Conservation (phyloP, 2,797 vertebrate genomes). For the Brachyalestes nurse region DNA sequence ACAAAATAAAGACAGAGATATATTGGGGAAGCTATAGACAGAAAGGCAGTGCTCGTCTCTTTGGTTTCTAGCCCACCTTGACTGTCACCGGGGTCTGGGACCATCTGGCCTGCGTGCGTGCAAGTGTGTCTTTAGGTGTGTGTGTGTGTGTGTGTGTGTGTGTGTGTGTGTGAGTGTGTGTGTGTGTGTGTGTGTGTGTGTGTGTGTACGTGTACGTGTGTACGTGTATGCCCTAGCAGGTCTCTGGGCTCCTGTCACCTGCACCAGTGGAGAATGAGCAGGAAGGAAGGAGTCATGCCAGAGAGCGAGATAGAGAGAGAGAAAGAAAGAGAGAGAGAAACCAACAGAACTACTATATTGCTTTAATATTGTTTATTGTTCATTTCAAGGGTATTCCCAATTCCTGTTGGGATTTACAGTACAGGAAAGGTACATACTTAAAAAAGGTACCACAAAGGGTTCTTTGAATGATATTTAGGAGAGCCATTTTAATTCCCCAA, state of each 20-base stretch:
- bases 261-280: conserved; percentile 64
- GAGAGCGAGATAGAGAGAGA: conserved; percentile 1
- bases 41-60: conserved; percentile 39
- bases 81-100: conserved; percentile 64
- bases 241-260: conserved; percentile 66
- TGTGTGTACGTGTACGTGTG: conserved; percentile 44
- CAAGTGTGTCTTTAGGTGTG: conserved; percentile 37
- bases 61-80: conserved; percentile 64
- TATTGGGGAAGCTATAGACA: conserved; percentile 18
- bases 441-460: too few species aligned
- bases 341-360: not conserved
- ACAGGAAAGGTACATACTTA: not conserved
- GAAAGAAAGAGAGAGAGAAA: not conserved
- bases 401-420: not conserved
- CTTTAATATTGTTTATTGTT: not conserved
- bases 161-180: conserved; percentile 47
- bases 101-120: conserved; percentile 62
- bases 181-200: conserved; percentile 45
- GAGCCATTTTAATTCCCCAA: too few species aligned
- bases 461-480: too few species aligned
- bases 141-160: conserved; percentile 48
- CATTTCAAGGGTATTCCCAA: not conserved
- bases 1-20: conserved; percentile 29
- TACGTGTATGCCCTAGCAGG: conserved; percentile 57
- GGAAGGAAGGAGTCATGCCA: conserved; percentile 58